Evolutionary conservation across 2,113 vertebrate genomes (phyloP), one percentile per base, ranked within the genome.

Genomic region (Oxyruncus cristatus): DNA sequence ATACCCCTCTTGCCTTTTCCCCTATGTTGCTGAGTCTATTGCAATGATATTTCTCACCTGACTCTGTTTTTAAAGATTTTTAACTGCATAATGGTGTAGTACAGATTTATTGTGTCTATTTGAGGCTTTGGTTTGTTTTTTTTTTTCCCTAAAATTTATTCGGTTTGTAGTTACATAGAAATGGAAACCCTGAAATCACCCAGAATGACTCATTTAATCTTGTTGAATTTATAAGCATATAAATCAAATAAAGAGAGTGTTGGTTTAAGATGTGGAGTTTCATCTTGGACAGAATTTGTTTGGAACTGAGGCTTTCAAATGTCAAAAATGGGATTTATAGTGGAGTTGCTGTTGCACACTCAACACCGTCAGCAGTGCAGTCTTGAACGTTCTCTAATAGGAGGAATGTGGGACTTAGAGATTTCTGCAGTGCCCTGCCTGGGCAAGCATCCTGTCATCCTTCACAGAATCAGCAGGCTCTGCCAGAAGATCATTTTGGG

Each of bases 181-280:
- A 84, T 94, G 65, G 82, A 93, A 95, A 91, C 55, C 72, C 46
- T 94, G 83, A 83, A 92, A 70, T 88, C 53, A 8, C 47, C 37
- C 16, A 3, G 46, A 71, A 71, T 76, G 85, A 90, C 52, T 93
- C 39, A 66, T 39, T 90, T 88, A 59, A 58, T 88, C 78, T 63
- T 58, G 58, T 35, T 91, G 72, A 84, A 83, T 95, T 94, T 91
- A 86, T 70, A 91, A 74, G 59, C 39, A 39, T 37, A 42, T 91
- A 81, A 92, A 91, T 86, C 83, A 93, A 78, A 82, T 39, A 47
- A 46, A 73, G n/a, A 13, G 11, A 66, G 23, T 27, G 23, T 66
- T 96, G 91, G 77, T 82, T 88, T 70, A 63, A 84, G 86, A 67
- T 70, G 59, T 58, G 68, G 72, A 88, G 39, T 77, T 95, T 89